Evolutionary conservation across 2,888 invertebrate species (phyloP).

Genomic region (Stramonita haemastoma): DNA sequence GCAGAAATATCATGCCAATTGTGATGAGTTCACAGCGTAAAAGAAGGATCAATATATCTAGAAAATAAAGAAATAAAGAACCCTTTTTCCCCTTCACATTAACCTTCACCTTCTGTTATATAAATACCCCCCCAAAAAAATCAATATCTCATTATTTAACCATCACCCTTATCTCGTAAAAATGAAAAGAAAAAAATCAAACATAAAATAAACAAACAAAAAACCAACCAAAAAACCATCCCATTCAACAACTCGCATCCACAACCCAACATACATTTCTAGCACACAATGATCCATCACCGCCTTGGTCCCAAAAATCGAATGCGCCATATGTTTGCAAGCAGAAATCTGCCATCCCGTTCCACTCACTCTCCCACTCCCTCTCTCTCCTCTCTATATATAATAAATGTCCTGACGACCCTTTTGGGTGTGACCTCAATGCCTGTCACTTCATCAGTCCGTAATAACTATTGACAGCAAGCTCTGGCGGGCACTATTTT

Average conservation of each 20-base stretch:
- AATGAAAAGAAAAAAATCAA: too few relatives aligned
- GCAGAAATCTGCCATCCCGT: not conserved
- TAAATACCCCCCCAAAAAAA: too few relatives aligned
- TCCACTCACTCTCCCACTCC: not conserved
- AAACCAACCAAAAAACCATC: not conserved
- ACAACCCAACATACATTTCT: not conserved
- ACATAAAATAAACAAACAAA: too few relatives aligned
- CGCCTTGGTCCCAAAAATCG: not conserved
- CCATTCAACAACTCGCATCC: not conserved
- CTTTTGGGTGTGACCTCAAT: conserved; percentile 12
- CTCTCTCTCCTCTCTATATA: not conserved
- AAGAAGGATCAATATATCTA: not conserved
- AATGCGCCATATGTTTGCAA: not conserved
- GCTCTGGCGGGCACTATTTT: not conserved
- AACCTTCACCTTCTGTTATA: too few relatives aligned
- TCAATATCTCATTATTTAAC: too few relatives aligned
- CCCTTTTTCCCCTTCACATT: too few relatives aligned
- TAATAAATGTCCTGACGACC: not conserved
- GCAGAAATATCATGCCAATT: not conserved
- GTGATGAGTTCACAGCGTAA: not conserved
- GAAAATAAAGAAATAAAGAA: not conserved
- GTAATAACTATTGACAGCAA: not conserved
- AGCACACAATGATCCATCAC: not conserved
- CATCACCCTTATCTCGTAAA: too few relatives aligned
- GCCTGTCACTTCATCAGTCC: conserved; percentile 3